Percentiles rank a stretch among this genome's conserved stretches.
Conservation (phyloP, 1,140 invertebrate species). For the Heliconius eleuchia region DNA sequence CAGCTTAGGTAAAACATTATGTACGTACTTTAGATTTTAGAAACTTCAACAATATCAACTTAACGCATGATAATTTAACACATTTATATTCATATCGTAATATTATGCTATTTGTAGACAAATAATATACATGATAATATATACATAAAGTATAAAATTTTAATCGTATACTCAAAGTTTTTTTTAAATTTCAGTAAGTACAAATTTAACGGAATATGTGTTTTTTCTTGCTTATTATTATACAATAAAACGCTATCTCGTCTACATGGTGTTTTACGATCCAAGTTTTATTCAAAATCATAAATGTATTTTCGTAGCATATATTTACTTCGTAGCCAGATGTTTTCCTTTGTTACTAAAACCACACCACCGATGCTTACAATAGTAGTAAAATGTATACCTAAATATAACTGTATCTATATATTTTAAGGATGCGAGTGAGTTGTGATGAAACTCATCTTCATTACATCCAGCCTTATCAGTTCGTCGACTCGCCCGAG, state of each 20-base stretch:
- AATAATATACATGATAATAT: background rate
- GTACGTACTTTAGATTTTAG: background rate
- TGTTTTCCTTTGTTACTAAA: background rate
- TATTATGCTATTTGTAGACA: background rate
- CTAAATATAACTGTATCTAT: conserved; percentile 16
- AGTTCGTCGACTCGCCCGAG: conserved; percentile 94
- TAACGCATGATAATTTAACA: background rate
- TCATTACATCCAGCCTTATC: conserved; percentile 90
- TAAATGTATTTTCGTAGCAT: background rate
- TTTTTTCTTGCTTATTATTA: background rate
- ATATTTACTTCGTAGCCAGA: background rate
- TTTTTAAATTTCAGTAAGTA: no score
- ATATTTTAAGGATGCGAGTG: conserved; percentile 81
- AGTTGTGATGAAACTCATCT: conserved; percentile 91
- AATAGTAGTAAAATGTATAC: background rate
- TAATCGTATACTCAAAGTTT: no score
- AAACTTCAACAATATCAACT: background rate
- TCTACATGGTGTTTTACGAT: background rate
- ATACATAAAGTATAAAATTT: no score
- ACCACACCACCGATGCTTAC: background rate
- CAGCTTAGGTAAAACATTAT: background rate
- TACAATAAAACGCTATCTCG: background rate
- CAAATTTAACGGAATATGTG: background rate
- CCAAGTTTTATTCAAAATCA: background rate
- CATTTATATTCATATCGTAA: background rate